Conservation (phyloP, 2,888 invertebrate species). For the Mythimna lalbum region DNA sequence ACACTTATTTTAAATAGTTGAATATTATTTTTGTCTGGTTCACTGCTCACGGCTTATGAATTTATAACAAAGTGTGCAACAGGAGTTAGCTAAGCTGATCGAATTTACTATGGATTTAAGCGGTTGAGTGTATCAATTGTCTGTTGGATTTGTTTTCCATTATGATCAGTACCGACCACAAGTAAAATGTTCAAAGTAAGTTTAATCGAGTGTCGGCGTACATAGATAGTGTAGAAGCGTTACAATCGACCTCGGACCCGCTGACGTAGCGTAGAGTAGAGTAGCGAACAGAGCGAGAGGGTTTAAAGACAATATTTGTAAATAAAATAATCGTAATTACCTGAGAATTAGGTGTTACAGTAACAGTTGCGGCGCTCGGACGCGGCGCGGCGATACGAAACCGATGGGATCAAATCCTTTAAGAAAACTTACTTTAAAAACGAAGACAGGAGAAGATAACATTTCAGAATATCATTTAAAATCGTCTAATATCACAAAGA, state of each 20-base stretch:
- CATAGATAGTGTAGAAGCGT: constrained; percentile 84
- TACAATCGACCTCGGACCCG: constrained; percentile 85
- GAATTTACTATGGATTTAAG: constrained; percentile 90
- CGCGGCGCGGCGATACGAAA: constrained; percentile 86
- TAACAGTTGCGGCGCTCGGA: constrained; percentile 75
- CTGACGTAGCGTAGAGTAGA: constrained; percentile 88
- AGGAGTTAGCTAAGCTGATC: constrained; percentile 87
- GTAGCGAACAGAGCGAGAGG: constrained; percentile 91
- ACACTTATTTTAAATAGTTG: constrained; percentile 69
- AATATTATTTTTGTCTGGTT: constrained; percentile 68
- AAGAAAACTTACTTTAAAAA: constrained; percentile 89
- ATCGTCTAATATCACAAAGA: constrained; percentile 86
- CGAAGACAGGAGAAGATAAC: constrained; percentile 82
- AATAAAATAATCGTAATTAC: constrained; percentile 89
- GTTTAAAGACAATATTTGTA: constrained; percentile 91
- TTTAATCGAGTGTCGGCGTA: constrained; percentile 81
- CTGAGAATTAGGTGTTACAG: constrained; percentile 87
- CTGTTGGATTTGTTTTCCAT: constrained; percentile 82
- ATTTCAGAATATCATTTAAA: constrained; percentile 86
- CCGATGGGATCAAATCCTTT: constrained; percentile 91
- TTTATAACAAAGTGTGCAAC: constrained; percentile 77
- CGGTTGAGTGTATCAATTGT: constrained; percentile 85
- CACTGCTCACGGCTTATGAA: constrained; percentile 75
- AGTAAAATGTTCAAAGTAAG: constrained; percentile 83
- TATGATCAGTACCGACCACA: constrained; percentile 83